Evolutionary conservation across 2,888 invertebrate species (phyloP).

Genomic region (Nymphalis polychloros): DNA sequence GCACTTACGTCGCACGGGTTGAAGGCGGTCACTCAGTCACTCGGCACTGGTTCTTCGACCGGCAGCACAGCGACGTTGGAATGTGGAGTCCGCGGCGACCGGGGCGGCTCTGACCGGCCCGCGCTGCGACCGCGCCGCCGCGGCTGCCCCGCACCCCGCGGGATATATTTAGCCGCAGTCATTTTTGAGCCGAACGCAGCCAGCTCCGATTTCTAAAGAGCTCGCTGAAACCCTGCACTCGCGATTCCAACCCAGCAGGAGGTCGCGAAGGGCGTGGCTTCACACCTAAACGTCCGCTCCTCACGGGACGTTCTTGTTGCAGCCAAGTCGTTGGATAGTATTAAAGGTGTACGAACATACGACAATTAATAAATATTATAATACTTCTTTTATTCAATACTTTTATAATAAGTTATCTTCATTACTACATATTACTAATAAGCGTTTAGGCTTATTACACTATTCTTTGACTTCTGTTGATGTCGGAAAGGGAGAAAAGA

Average conservation of each 20-base stretch:
- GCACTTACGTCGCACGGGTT: conserved; percentile 81
- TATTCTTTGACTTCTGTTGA: no score
- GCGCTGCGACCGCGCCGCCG: conserved; percentile 43
- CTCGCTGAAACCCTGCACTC: conserved; percentile 47
- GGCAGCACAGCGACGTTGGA: conserved; percentile 83
- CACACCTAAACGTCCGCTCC: background rate
- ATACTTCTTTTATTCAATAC: no score
- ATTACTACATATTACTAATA: no score
- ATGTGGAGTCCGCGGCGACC: conserved; percentile 87
- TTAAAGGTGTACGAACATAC: background rate
- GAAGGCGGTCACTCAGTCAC: conserved; percentile 79
- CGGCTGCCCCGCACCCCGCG: conserved; percentile 45
- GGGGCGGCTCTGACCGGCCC: conserved; percentile 83
- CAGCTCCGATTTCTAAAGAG: conserved; percentile 76
- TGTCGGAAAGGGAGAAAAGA: no score
- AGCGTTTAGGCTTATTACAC: no score
- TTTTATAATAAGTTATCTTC: no score
- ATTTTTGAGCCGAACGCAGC: conserved; percentile 71
- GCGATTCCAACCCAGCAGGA: conserved; percentile 44
- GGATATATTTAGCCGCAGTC: conserved; percentile 69
- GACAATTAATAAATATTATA: no score
- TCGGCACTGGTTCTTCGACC: conserved; percentile 66
- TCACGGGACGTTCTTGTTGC: background rate
- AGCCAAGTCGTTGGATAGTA: background rate
- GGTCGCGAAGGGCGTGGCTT: conserved; percentile 53